Base-by-base conservation (phyloP, 2,797 vertebrate species). In the Ambastaia sidthimunki region DNA sequence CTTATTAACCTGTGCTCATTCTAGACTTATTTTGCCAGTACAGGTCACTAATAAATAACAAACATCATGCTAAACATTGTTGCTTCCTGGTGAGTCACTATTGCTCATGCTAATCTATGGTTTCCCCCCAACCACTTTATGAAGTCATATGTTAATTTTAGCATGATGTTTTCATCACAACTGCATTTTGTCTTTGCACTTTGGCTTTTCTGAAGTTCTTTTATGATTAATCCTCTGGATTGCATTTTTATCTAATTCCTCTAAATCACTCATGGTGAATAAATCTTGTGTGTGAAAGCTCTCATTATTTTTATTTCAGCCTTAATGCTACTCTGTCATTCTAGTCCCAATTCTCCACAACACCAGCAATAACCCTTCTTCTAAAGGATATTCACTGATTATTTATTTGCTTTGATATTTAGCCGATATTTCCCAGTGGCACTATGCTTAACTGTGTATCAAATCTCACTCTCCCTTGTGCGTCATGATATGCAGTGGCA, bases 351-450 rank as follows among this genome's bases (percentile, higher is more conserved):
- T 62, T 19, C 52, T 54, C 83, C 59, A 84, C 54, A 83, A 21
- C 25, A 41, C 69, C 76, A 78, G 62, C 73, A 85, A 85, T 86
- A 78, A 71, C 70, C 79, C 23, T 55, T 80, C 80, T 76, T 69
- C 50, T 86, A 82, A 80, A 18, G 73, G 57, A 77, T 75, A 80
- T 75, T 78, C 57, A 50, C 60, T 62, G 76, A 81, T 86, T 78
- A 83, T 88, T 83, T 83, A 86, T 87, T 86, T 54, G 80, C 81
- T 82, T 71, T 82, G 25, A 78, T 79, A 82, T 84, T 82, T 83
- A 78, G 68, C 47, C 4, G 69, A 74, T 71, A 75, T 81, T 76
- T 81, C 86, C 78, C 81, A 74, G 15, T 57, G 83, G 77, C 65
- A 50, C 83, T 68, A 67, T 86, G 68, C 69, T 83, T 81, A 72